Evolutionary conservation across 2,888 invertebrate genomes (phyloP), one percentile per base, ranked within the genome.

Genomic region (Abrostola triplasia): DNA sequence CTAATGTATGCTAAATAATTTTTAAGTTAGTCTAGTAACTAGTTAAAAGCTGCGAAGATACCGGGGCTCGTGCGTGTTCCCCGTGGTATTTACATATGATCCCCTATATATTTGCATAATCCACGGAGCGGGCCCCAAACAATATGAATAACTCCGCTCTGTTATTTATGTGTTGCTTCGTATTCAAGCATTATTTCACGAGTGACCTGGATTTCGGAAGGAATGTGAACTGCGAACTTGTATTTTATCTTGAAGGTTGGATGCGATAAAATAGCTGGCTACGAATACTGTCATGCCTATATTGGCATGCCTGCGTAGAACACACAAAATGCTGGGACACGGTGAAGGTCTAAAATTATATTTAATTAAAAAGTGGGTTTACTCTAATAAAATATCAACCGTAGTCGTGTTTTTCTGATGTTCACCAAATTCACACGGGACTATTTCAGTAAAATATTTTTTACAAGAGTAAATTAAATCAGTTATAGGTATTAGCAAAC

Each of bases 111-210:
- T 77, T 77, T 67, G 64, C 79, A 72, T 76, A 69, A 67, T 64
- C 64, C 61, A 35, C 44, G 47, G 63, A 56, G 59, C 63, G 52
- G 60, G 67, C 48, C 52, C 62, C 57, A 35, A 59, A 72, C 77
- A 79, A 67, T 67, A 61, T 72, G 73, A 79, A 79, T 76, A 76
- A 76, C 64, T 71, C 68, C 64, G 72, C 59, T 42, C 8, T 62
- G 57, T 68, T 68, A 76, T 77, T 73, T 73, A 79, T 73, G 61
- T 50, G 64, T 63, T 44, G 60, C 59, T 64, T 47, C 42, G 49
- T 54, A 58, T 65, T 64, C 73, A 13, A 53, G 55, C 62, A 67
- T 73, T 75, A 67, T 63, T 76, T 61, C 62, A 70, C 62, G 64
- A 67, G 55, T 71, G 67, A 65, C 64, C 73, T 67, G 76, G 54